These are phyloP conservation scores for Meiosimyza platycephala DNA, from an alignment of 2,888 invertebrate species.

Conservation along the genomic window DNA sequence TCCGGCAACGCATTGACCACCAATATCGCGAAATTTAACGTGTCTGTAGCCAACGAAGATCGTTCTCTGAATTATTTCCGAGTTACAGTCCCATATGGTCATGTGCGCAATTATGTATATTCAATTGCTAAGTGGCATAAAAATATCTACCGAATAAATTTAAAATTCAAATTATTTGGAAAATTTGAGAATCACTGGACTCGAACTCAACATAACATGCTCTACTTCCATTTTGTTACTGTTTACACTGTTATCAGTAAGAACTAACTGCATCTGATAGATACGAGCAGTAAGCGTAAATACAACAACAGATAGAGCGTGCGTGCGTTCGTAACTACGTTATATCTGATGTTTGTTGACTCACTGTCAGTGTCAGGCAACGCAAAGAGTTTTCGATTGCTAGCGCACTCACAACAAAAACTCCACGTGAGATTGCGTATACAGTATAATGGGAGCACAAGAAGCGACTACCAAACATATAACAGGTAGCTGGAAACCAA, in stretches of 20 bases:
- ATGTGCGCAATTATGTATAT: no score
- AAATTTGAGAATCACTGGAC: no score
- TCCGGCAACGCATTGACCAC: no score
- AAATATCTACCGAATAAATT: no score
- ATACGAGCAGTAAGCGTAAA: constrained; percentile 14
- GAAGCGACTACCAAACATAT: constrained; percentile 1
- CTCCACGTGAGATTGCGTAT: neutral
- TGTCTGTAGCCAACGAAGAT: no score
- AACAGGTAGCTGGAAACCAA: constrained; percentile 25
- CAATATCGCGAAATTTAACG: no score
- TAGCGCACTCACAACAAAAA: constrained; percentile 25
- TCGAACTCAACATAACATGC: neutral
- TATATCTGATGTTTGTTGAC: constrained; percentile 19
- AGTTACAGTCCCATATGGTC: no score
- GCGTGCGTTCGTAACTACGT: neutral
- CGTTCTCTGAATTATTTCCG: no score
- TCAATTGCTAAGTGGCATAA: no score
- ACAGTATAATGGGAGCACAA: no score
- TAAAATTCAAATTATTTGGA: no score
- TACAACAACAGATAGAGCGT: constrained; percentile 11
- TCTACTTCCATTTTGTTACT: constrained; percentile 24
- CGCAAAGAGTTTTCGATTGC: neutral
- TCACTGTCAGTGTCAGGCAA: constrained; percentile 8
- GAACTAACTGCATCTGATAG: constrained; percentile 26
- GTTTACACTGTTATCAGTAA: constrained; percentile 27